A percentile compares a stretch with the other conserved stretches of the same genome.
Conservation (phyloP, 2,113 vertebrate species). For the Carassius carassius region DNA sequence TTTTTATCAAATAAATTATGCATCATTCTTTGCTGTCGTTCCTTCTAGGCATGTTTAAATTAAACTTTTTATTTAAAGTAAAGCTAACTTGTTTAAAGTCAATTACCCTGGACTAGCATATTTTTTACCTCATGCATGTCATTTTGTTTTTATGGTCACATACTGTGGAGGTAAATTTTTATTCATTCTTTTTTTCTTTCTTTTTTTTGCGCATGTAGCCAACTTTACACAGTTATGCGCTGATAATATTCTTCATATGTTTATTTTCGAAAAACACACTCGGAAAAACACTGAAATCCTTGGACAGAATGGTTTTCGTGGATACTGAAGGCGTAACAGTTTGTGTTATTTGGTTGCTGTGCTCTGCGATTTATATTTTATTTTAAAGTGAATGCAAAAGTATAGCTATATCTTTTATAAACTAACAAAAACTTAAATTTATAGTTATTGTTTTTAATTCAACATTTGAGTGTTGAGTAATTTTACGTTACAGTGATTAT, state of each 20-base stretch:
- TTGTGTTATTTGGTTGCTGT: not conserved
- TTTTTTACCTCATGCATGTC: not conserved
- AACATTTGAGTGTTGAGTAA: not conserved
- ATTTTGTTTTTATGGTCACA: not conserved
- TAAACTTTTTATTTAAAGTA: not conserved
- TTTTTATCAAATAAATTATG: not conserved
- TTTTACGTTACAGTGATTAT: not conserved
- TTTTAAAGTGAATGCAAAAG: not conserved
- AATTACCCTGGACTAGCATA: not conserved
- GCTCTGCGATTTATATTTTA: not conserved
- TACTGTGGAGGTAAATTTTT: not conserved
- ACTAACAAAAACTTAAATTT: not conserved
- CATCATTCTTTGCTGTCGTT: not conserved
- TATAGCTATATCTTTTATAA: too few relatives aligned
- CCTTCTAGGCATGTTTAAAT: not conserved
- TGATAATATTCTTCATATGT: not conserved
- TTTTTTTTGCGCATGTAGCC: not conserved
- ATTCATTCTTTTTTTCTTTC: not conserved
- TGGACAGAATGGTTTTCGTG: not conserved
- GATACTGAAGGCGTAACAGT: not conserved
- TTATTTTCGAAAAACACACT: not conserved
- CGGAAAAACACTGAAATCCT: not conserved
- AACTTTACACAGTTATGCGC: not conserved
- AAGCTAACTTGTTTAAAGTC: not conserved
- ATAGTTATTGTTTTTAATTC: not conserved